A percentile compares a stretch with the other conserved stretches of the same genome.
Conservation (phyloP, 2,113 vertebrate genomes). For the Dasyornis broadbenti region DNA sequence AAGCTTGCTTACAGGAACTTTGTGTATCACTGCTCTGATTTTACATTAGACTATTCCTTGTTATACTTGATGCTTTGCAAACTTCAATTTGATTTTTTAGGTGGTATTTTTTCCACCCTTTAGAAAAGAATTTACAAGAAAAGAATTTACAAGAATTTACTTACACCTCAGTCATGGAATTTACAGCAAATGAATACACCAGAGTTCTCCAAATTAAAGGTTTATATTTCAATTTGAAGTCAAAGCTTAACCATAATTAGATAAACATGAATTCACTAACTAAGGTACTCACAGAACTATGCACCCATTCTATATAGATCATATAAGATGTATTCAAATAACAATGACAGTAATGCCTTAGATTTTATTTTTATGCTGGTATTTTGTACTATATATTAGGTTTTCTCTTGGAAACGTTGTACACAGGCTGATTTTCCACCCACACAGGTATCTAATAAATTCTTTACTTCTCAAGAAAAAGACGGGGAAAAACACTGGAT, state of each 20-base stretch:
- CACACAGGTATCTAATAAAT: background rate
- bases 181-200: background rate
- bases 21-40: background rate
- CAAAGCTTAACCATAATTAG: background rate
- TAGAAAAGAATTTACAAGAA: background rate
- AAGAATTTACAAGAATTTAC: background rate
- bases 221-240: background rate
- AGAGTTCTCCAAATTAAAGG: background rate
- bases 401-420: background rate
- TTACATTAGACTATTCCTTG: background rate
- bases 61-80: background rate
- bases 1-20: background rate
- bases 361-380: background rate
- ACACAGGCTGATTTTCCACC: background rate
- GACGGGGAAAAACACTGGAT: rapidly evolving
- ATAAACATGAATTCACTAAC: background rate
- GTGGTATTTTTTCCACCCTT: background rate
- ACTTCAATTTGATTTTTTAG: background rate
- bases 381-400: background rate
- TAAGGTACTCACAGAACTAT: background rate
- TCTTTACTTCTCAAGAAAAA: background rate
- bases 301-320: background rate
- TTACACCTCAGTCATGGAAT: background rate
- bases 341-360: background rate
- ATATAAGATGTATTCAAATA: background rate